A percentile compares a stretch with the other conserved stretches of the same genome.
phyloP scores from a whole-genome alignment of 2,113 vertebrate species.

The Agelaius tricolor region DNA sequence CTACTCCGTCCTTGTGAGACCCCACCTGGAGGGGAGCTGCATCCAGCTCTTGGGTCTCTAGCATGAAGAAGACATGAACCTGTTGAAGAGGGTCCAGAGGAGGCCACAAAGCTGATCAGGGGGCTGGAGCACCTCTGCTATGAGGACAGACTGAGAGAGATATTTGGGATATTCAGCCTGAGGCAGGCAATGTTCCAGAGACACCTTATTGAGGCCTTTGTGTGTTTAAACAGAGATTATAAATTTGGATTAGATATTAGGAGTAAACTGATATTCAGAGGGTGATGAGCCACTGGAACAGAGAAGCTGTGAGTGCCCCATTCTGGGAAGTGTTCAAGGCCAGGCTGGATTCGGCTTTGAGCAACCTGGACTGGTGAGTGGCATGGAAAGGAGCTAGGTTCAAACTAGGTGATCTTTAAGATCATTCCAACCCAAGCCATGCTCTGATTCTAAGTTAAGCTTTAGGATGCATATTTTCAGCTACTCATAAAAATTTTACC shows the following conservation, averaged over 20 bases:
- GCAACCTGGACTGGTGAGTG: neutral
- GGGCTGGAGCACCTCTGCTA: neutral
- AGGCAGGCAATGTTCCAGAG: neutral
- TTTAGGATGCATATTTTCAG: neutral
- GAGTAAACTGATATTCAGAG: neutral
- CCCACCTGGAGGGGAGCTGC: too few species aligned
- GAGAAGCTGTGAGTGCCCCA: neutral
- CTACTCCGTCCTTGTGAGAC: neutral
- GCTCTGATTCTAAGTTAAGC: neutral
- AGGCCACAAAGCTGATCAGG: neutral
- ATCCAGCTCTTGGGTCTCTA: neutral
- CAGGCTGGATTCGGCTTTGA: neutral
- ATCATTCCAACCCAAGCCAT: neutral
- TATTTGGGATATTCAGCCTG: neutral
- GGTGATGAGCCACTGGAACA: neutral
- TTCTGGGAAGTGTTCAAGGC: neutral
- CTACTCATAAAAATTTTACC: neutral
- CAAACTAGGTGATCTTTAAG: neutral
- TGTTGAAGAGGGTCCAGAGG: neutral
- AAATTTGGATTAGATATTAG: neutral
- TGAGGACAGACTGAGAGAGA: neutral
- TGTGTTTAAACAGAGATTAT: neutral
- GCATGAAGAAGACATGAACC: too few species aligned
- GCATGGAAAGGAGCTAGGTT: neutral
- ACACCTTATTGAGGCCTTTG: neutral